A percentile compares a stretch with the other conserved stretches of the same genome.
Conservation (phyloP, 2,888 invertebrate genomes). For the Epinotia brunnichana region DNA sequence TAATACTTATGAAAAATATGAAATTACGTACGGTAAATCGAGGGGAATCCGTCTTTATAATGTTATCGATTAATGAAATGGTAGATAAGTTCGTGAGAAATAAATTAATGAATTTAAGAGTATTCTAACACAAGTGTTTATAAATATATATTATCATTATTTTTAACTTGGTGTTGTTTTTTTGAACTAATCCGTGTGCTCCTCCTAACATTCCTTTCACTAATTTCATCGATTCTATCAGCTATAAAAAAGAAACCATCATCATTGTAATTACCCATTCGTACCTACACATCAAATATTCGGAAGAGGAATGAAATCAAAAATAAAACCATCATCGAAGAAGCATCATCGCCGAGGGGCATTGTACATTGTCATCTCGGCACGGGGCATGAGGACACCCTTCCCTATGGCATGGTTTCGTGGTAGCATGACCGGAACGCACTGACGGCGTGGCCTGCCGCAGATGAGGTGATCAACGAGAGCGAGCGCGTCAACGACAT, state of each 20-base stretch:
- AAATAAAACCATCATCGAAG: conserved; percentile 26
- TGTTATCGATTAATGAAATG: conserved; percentile 79
- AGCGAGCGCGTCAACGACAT: conserved; percentile 97
- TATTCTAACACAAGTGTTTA: conserved; percentile 85
- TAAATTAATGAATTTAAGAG: conserved; percentile 83
- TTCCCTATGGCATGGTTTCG: conserved; percentile 52
- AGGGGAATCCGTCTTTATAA: conserved; percentile 74
- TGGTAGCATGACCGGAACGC: conserved; percentile 49
- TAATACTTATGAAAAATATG: conserved; percentile 50
- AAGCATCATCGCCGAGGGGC: conserved; percentile 40
- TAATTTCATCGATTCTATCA: conserved; percentile 77
- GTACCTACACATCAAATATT: conserved; percentile 44
- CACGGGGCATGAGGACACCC: conserved; percentile 68
- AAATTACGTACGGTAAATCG: conserved; percentile 59
- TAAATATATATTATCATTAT: conserved; percentile 84
- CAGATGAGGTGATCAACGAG: conserved; percentile 93
- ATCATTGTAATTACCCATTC: conserved; percentile 42
- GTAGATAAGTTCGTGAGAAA: conserved; percentile 82
- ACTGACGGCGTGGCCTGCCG: conserved; percentile 64
- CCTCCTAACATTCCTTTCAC: conserved; percentile 58
- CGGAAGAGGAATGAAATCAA: conserved; percentile 53
- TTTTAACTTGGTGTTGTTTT: conserved; percentile 76
- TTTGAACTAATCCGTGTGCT: conserved; percentile 74
- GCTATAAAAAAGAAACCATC: conserved; percentile 66
- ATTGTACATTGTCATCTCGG: conserved; percentile 64